Evolutionary conservation across 2,113 vertebrate species (phyloP), one percentile per base, ranked within the genome.

Genomic region (Sakesphorus luctuosus): DNA sequence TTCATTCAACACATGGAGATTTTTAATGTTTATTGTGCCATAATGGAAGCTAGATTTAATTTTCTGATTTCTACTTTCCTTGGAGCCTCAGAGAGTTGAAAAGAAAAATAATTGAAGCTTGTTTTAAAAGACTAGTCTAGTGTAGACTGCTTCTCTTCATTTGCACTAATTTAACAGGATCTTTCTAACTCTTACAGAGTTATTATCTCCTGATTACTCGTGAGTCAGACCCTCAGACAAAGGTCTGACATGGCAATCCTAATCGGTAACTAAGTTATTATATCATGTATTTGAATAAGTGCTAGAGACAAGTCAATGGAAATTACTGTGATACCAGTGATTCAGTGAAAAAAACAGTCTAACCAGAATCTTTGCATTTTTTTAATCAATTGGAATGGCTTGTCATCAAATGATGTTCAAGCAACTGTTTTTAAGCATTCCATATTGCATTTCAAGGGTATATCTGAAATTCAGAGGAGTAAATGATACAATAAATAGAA

Each of bases 231-330:
- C 58, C 10, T 82, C 28, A 53, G 49, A 79, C 66, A 87, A 72
- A 78, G 62, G 58, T 94, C 62, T 93, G 67, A 75, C 75, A 78
- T 36, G 31, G n/a, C 40, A 94, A 23, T 61, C 52, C 66, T 89
- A 84, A 63, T 63, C 36, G 1, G 33, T 83, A 93, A 40, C 9
- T 9, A 73, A 78, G 80, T 86, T 76, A 17, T 68, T 89, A 43
- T 56, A 78, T 76, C 88, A 74, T 35, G 26, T 62, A 66, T 92
- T 73, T 91, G 85, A 89, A 49, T 91, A 76, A 93, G 26, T 73
- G 50, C 55, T 92, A 71, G 61, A 81, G 68, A 77, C 21, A 50
- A 84, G 23, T 77, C 29, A 92, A 36, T 55, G 46, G 33, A 86
- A 94, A 94, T 74, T 56, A 67, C 47, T 69, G 31, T 56, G 38